Percentiles rank a stretch among this genome's conserved stretches.
phyloP scores from a whole-genome alignment of 2,113 vertebrate genomes.

The Chaetodon auriga region DNA sequence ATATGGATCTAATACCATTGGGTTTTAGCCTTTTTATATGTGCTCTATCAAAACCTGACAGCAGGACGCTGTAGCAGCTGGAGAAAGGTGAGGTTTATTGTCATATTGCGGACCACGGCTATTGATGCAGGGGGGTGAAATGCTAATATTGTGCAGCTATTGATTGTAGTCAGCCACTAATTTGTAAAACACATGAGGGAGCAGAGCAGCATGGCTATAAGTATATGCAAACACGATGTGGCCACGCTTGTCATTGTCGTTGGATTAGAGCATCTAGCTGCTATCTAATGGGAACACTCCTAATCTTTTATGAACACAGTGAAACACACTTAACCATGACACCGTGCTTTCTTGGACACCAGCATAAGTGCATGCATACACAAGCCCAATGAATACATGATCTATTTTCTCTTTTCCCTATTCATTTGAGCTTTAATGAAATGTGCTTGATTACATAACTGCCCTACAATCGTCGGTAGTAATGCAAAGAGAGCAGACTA shows the following conservation, averaged over 20 bases:
- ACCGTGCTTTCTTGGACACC: constrained; percentile 14
- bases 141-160: constrained; percentile 55
- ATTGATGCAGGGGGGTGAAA: constrained; percentile 36
- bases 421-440: constrained; percentile 8
- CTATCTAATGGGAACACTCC: constrained; percentile 35
- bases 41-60: constrained; percentile 17
- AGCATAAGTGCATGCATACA: not conserved
- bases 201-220: constrained; percentile 1
- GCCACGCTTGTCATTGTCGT: constrained; percentile 16
- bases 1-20: constrained; percentile 44
- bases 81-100: constrained; percentile 28
- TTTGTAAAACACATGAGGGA: constrained; percentile 21
- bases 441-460: constrained; percentile 49
- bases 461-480: constrained; percentile 1
- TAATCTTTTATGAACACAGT: constrained; percentile 53
- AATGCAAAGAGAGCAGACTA: constrained; percentile 6
- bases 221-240: constrained; percentile 37
- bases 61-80: not conserved
- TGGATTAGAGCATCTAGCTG: constrained; percentile 22
- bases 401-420: constrained; percentile 5
- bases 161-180: constrained; percentile 43
- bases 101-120: not conserved
- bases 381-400: constrained; percentile 9
- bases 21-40: constrained; percentile 20
- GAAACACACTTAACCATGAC: constrained; percentile 19